Percentiles rank a stretch among this genome's conserved stretches.
Conservation (phyloP, 2,888 invertebrate genomes). For the Psococerastis gibbosa region DNA sequence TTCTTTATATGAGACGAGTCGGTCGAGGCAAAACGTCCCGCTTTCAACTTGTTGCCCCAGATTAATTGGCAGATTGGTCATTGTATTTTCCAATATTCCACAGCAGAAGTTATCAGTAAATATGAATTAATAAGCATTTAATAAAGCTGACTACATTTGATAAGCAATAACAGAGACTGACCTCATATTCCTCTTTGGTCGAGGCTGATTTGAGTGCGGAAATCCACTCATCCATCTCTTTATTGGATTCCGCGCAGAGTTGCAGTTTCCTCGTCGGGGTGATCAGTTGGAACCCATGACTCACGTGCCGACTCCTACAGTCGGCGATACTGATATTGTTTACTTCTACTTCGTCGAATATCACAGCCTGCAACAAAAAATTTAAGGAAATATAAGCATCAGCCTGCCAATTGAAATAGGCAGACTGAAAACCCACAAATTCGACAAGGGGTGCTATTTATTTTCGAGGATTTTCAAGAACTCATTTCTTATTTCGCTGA, state of each 20-base stretch:
- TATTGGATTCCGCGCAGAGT: constrained; percentile 56
- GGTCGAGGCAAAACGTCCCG: no score
- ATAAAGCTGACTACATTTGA: background rate
- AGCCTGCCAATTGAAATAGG: no score
- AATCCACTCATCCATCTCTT: constrained; percentile 88
- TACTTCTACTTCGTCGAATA: constrained; percentile 76
- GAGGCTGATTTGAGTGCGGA: constrained; percentile 58
- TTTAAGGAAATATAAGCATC: no score
- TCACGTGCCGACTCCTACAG: constrained; percentile 71
- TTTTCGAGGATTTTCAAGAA: no score
- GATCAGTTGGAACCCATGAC: constrained; percentile 75
- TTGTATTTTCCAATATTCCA: no score
- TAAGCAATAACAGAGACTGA: constrained; percentile 19
- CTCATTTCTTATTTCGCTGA: no score
- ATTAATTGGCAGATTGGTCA: no score
- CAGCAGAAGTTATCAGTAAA: background rate
- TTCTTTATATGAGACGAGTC: no score
- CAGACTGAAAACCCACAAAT: no score
- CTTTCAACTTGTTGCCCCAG: no score
- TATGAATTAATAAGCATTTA: no score
- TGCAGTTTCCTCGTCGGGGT: constrained; percentile 60
- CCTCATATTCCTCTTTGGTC: constrained; percentile 30
- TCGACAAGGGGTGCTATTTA: no score
- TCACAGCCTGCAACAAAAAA: constrained; percentile 69
- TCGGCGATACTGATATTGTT: constrained; percentile 71